These are phyloP conservation scores for Malacosoma neustria DNA, from an alignment of 2,888 invertebrate genomes.

Conservation along the genomic window DNA sequence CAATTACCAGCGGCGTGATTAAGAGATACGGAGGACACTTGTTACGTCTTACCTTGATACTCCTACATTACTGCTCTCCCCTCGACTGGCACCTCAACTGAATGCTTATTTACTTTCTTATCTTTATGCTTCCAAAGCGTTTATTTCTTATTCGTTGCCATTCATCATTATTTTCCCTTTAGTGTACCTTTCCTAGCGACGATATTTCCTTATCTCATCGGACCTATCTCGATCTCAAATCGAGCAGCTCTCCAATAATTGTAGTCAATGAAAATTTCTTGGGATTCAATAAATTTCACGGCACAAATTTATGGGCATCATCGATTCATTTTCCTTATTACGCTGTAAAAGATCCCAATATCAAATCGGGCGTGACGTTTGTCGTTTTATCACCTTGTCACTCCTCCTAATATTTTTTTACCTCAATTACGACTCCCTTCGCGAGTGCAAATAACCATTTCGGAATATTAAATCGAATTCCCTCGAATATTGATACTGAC, in stretches of 20 bases:
- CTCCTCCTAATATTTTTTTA: conserved; percentile 57
- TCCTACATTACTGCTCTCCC: conserved; percentile 27
- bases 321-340: conserved; percentile 43
- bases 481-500: conserved; percentile 45
- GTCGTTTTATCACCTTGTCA: conserved; percentile 66
- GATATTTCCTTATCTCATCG: conserved; percentile 8
- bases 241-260: conserved; percentile 7
- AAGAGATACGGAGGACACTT: conserved; percentile 72
- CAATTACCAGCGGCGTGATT: conserved; percentile 71
- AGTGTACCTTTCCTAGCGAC: not conserved
- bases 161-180: not conserved
- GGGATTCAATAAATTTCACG: conserved; percentile 39
- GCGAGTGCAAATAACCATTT: conserved; percentile 52
- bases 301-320: conserved; percentile 26
- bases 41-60: conserved; percentile 59
- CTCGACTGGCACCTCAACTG: conserved; percentile 20
- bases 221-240: conserved; percentile 16
- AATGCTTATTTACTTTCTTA: conserved; percentile 8
- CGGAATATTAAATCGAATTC: conserved; percentile 54
- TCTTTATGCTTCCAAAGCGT: conserved; percentile 1
- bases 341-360: conserved; percentile 57
- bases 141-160: not conserved
- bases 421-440: conserved; percentile 55
- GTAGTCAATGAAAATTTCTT: conserved; percentile 19
- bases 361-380: conserved; percentile 58